phyloP scores from a whole-genome alignment of 2,888 invertebrate species.

The Dasypolia templi region DNA sequence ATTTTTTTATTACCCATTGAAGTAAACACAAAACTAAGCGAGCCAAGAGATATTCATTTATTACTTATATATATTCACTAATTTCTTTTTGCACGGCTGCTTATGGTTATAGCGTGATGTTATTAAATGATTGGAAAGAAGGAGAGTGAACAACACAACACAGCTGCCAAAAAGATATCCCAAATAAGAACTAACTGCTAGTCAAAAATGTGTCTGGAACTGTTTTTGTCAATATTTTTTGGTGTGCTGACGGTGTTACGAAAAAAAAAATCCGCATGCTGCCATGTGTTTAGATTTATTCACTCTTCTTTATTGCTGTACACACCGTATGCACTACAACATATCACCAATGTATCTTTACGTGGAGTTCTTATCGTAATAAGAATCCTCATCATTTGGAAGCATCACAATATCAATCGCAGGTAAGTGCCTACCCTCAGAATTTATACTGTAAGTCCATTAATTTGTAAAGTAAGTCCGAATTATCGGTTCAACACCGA shows the following conservation, averaged over 20 bases:
- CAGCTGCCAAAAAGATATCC: no score
- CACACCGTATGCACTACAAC: no score
- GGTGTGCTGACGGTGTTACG: background rate
- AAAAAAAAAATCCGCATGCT: background rate
- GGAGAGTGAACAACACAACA: no score
- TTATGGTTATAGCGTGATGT: no score
- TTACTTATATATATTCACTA: no score
- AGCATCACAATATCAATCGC: background rate
- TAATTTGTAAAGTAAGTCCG: no score
- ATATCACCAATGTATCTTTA: background rate
- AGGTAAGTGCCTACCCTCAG: slow-evolving; percentile 3
- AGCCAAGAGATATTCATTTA: no score
- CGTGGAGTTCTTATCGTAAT: background rate
- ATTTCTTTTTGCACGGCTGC: no score
- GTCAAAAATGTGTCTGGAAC: no score
- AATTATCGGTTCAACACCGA: no score
- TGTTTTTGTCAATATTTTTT: background rate
- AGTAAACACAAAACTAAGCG: background rate
- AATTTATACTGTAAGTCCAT: background rate
- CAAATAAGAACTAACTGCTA: background rate
- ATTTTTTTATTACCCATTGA: background rate
- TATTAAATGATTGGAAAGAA: no score
- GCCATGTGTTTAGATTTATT: background rate
- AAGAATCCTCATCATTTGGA: background rate
- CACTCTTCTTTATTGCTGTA: background rate